Evolutionary conservation across 2,888 invertebrate genomes (phyloP), one percentile per base, ranked within the genome.

Genomic region (Sussaba pulchella): DNA sequence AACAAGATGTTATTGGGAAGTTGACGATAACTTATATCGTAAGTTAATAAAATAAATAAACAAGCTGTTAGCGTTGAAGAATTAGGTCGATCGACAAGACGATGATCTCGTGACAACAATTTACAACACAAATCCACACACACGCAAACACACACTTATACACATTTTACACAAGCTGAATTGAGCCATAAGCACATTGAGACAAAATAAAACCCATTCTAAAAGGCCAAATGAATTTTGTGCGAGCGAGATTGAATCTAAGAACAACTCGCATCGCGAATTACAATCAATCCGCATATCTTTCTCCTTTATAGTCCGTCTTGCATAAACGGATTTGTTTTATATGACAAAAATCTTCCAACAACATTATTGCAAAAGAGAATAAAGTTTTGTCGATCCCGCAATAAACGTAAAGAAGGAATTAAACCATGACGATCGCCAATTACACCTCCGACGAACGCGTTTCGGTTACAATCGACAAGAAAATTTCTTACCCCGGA

Each of bases 221-320:
- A 70, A 69, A 75, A 78, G 74, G 75, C 75, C 83, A 75, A 79
- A 74, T 61, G 9, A 74, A 24, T 50, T 61, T 75, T 47, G 31
- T 66, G 70, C 77, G 73, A 73, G 59, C 64, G 77, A 73, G 59
- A 72, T 24, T 9, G 72, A 52, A 17, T 39, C 47, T 61, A 17
- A 17, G 5, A 59, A 19, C 19, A 41, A 66, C 71, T 82, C 71
- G 72, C 67, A 73, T 79, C 76, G 67, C 67, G 50, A 63, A 57
- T 82, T 78, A 75, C 75, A 82, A 82, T 82, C 80, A 75, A 71
- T 74, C 67, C 78, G 82, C 80, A 81, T 82, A 82, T 82, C 81
- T 72, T 64, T 72, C 63, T 63, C 78, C 57, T 73, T 43, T 69
- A 54, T 43, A 41, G 61, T 80, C 67, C 80, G 67, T 63, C 26